These are phyloP conservation scores for Isichthys henryi DNA, from an alignment of 2,113 vertebrate genomes.

Conservation along the genomic window DNA sequence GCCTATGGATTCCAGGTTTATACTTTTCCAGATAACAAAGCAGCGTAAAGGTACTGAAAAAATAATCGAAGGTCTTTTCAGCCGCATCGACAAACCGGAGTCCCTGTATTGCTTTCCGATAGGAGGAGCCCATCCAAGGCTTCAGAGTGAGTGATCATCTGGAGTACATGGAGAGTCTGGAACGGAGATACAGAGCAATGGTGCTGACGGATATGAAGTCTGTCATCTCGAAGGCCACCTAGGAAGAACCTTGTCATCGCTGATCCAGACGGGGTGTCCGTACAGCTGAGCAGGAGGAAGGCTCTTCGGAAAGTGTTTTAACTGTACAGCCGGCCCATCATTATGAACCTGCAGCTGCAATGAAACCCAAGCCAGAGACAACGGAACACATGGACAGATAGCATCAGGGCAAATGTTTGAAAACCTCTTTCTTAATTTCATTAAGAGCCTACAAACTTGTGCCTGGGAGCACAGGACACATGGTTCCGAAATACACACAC, in stretches of 20 bases:
- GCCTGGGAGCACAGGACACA: not conserved
- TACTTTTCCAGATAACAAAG: not conserved
- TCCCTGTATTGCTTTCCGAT: conserved; percentile 21
- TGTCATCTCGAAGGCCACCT: conserved; percentile 47
- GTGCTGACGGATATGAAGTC: conserved; percentile 77
- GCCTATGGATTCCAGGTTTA: not conserved
- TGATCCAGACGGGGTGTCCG: not conserved
- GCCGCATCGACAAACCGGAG: not conserved
- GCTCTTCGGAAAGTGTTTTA: not conserved
- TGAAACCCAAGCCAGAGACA: not conserved
- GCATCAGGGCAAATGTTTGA: not conserved
- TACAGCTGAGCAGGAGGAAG: not conserved
- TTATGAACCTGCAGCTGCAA: not conserved
- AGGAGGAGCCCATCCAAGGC: conserved; percentile 85
- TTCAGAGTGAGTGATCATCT: conserved; percentile 78
- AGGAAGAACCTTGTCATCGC: conserved; percentile 23
- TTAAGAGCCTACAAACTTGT: not conserved
- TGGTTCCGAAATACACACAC: not conserved
- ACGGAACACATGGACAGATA: not conserved
- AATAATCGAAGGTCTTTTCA: not conserved
- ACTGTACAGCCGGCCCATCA: not conserved
- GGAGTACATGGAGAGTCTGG: conserved; percentile 79
- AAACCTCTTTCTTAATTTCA: not conserved
- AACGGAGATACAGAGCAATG: conserved; percentile 66
- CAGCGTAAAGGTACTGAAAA: not conserved